Evolutionary conservation across 2,797 vertebrate species (phyloP), one percentile per base, ranked within the genome.

Genomic region (Poecilia gillii): DNA sequence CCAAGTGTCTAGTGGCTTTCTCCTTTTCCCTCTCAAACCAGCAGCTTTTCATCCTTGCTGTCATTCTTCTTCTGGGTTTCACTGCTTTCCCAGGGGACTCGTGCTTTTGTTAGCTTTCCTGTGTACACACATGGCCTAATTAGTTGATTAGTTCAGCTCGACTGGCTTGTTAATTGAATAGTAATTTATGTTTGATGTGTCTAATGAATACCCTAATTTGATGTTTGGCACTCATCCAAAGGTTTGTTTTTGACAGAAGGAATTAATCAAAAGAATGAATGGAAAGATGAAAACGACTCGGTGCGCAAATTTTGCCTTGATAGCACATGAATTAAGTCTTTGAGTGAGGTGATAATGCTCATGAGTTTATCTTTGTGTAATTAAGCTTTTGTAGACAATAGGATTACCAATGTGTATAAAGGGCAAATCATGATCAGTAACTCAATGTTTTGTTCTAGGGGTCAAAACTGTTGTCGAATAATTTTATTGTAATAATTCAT

Each of bases 131-230:
- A 92, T 90, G 55, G 85, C 80, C 90, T 96, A 96, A 96, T 96
- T 95, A 93, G 92, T 95, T 95, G 92, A 96, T 95, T 95, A 95
- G 94, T 94, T 95, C 92, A 92, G 93, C 94, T 93, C 94, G 94
- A 92, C 93, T 95, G 91, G 89, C 91, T 94, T 93, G 94, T 93
- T 96, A 95, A 96, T 95, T 95, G 93, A 94, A 94, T 95, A 92
- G 91, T 92, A 94, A 94, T 96, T 95, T 91, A 88, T 88, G 91
- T 91, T 91, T 94, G 92, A 95, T 94, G 91, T 90, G 85, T 93
- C 89, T 94, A 93, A 94, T 94, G 92, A 94, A 92, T 92, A 94
- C 91, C 81, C 86, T 93, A 90, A 93, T 94, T 92, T 93, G 91
- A 85, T 90, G 79, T 87, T 91, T 93, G 92, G 91, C 90, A 87